Evolutionary conservation across 2,113 vertebrate genomes (phyloP).

Genomic region (Trematomus loennbergii): DNA sequence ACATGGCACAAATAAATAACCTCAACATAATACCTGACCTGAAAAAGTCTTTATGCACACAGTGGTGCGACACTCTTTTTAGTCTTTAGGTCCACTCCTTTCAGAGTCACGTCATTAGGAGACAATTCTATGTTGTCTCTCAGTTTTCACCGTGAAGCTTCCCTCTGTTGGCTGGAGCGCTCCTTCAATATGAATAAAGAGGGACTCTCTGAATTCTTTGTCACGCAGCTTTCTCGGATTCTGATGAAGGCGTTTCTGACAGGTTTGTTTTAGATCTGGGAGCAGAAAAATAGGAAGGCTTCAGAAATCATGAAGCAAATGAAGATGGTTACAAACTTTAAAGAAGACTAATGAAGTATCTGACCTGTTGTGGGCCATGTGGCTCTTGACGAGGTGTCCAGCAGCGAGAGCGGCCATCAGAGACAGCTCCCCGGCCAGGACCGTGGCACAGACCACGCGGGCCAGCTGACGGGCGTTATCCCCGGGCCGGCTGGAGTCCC

Average conservation of each 20-base stretch:
- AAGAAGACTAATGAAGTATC: accelerated
- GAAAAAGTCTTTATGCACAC: background rate
- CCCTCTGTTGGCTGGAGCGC: background rate
- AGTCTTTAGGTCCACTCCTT: background rate
- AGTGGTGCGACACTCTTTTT: background rate
- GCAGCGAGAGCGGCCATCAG: slow-evolving; percentile 95
- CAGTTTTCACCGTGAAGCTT: background rate
- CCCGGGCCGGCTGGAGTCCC: slow-evolving; percentile 88
- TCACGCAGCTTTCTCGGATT: slow-evolving; percentile 7
- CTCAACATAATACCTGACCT: background rate
- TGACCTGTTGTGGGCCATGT: slow-evolving; percentile 97
- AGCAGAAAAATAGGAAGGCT: background rate
- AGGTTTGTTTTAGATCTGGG: slow-evolving; percentile 61
- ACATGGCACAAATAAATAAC: slow-evolving; percentile 42
- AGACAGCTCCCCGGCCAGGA: slow-evolving; percentile 97
- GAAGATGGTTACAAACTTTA: accelerated
- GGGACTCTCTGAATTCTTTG: background rate
- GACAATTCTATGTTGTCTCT: background rate
- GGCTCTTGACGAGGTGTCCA: slow-evolving; percentile 96
- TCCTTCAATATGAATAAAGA: background rate
- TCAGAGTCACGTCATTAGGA: background rate
- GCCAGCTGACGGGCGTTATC: slow-evolving; percentile 96
- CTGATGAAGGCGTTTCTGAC: background rate
- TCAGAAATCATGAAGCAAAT: background rate
- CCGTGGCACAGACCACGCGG: slow-evolving; percentile 91